Conservation (phyloP, 1,140 invertebrate species). For the Trialeurodes vaporariorum region DNA sequence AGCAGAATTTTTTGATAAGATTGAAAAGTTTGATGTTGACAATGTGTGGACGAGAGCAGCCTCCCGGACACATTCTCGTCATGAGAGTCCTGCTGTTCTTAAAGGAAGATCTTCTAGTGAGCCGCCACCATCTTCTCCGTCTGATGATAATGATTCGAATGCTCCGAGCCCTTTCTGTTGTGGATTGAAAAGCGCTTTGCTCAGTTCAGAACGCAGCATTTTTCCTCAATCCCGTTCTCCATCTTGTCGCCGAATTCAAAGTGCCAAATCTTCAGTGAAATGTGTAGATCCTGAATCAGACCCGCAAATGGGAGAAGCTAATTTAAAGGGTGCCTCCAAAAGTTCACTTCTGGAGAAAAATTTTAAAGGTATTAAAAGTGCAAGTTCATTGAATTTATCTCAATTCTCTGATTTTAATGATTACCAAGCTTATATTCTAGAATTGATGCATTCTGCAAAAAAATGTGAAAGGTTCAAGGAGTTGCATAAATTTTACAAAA, state of each 20-base stretch:
- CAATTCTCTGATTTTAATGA: constrained; percentile 38
- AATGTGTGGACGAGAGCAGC: background rate
- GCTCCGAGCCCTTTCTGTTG: background rate
- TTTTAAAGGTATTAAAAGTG: constrained; percentile 32
- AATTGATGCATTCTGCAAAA: constrained; percentile 54
- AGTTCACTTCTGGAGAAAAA: constrained; percentile 26
- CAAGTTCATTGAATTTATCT: constrained; percentile 35
- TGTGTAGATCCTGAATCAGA: constrained; percentile 29
- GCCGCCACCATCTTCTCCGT: constrained; percentile 29
- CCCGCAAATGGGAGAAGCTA: constrained; percentile 33
- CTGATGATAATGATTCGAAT: constrained; percentile 6
- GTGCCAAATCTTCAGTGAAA: constrained; percentile 32
- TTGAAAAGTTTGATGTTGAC: constrained; percentile 33
- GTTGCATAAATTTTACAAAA: constrained; percentile 72
- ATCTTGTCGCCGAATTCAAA: constrained; percentile 48
- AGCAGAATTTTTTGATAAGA: constrained; percentile 30
- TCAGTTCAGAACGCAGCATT: background rate
- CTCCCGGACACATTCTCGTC: background rate
- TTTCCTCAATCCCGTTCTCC: constrained; percentile 45
- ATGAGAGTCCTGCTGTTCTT: constrained; percentile 20
- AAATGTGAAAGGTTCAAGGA: constrained; percentile 73
- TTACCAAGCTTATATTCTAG: constrained; percentile 56
- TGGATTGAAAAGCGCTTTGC: background rate
- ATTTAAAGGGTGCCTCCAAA: constrained; percentile 42
- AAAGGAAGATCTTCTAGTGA: constrained; percentile 37